phyloP scores from a whole-genome alignment of 2,113 vertebrate species.

The Malurus melanocephalus region DNA sequence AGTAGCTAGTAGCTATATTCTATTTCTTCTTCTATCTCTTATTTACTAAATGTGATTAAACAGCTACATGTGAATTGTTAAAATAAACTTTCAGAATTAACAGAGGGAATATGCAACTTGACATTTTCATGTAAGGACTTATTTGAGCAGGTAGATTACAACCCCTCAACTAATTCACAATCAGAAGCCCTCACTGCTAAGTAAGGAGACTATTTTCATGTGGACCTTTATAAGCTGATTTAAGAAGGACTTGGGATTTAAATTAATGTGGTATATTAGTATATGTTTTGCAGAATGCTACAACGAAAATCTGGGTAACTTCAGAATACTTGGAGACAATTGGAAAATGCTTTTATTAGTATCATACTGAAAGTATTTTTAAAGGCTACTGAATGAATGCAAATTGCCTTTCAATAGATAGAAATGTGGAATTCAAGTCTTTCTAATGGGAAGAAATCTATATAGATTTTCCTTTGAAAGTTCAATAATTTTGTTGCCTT shows the following conservation, averaged over 20 bases:
- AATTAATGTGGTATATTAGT: not conserved
- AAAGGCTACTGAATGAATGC: not conserved
- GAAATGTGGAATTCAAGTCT: not conserved
- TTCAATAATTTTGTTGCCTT: not conserved
- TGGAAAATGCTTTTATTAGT: not conserved
- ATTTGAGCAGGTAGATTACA: not conserved
- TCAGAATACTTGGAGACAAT: not conserved
- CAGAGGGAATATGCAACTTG: not conserved
- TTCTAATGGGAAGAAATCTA: not conserved
- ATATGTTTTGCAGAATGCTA: not conserved
- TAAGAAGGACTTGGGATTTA: not conserved
- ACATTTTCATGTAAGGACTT: not conserved
- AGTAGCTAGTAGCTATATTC: not conserved
- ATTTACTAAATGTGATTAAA: not conserved
- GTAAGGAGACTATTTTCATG: not conserved
- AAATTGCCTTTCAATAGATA: not conserved
- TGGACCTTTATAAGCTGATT: not conserved
- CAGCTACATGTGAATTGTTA: not conserved
- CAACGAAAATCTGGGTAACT: not conserved
- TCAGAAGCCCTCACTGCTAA: not conserved
- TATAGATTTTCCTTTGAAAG: not conserved
- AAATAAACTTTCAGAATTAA: not conserved
- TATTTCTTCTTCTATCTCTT: not conserved
- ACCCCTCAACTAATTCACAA: not conserved
- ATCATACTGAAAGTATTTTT: not conserved